Evolutionary conservation across 2,113 vertebrate species (phyloP), one percentile per base, ranked within the genome.

Genomic region (Syngnathus typhle): DNA sequence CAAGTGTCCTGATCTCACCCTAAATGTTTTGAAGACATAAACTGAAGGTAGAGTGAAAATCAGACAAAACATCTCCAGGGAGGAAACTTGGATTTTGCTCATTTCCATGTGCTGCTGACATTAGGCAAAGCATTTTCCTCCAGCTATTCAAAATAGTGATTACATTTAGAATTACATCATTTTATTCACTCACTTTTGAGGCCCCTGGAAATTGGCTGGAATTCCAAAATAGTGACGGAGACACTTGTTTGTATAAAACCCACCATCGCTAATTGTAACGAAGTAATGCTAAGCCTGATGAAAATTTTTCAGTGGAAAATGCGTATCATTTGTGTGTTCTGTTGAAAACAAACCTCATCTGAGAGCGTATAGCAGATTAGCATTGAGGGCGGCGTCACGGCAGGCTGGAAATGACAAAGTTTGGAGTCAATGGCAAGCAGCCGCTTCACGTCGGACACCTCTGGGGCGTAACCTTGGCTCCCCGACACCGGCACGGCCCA

Each of bases 341-440:
- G 36, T 41, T 60, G 47, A 21, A 72, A 55, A 72, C 87, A 44
- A 84, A 91, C 90, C 91, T 87, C 82, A 47, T 68, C 69, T 23
- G 65, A 6, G 52, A 58, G 78, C 39, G 61, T 3, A 76, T 81
- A 79, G 61, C 75, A 81, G 59, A 78, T 87, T 65, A 73, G 80
- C 74, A 79, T 58, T 5, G 62, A 59, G 66, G 82, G 67, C 51
- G 82, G 83, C 58, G 77, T 71, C 36, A 86, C 78, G 13, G 52
- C 61, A 54, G 88, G 89, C 1, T 92, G 78, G 1, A 93, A 75
- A 4, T 77, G 79, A 64, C 90, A 83, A 21, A 99, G 93, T 72
- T 92, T 94, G 74, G 79, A 75, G 56, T 95, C 90, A 19, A 98
- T 95, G 72, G 93, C 85, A 32, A 74, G 85, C 64, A 98, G 89